Evolutionary conservation across 53 echinoderm and acorn worm genomes (phyloP), one percentile per base, ranked within the genome.

Genomic region (Pentamera pediparva): DNA sequence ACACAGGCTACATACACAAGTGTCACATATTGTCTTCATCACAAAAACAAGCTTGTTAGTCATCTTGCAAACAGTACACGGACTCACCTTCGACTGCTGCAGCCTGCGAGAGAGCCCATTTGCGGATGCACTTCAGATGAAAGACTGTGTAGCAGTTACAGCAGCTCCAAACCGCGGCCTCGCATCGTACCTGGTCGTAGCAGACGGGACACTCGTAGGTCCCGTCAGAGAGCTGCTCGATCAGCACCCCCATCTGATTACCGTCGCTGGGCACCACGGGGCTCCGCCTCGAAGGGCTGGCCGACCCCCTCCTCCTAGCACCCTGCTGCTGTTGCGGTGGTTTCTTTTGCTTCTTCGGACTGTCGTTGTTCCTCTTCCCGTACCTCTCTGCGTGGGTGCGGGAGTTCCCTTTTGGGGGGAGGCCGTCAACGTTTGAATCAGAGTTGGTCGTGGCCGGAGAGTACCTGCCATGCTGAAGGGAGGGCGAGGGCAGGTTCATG

Each of bases 121-220:
- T 86, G 58, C 88, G 88, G 76, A 91, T 86, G 64, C 98, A 98
- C 28, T 81, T 79, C 25, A 98, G 59, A 61, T 98, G 98, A 65
- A 98, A 98, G 38, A 98, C 98, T 5, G 86, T 89, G 54, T 83
- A 98, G 65, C 98, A 98, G 18, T 80, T 86, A 53, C 78, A 78
- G 58, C 98, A 98, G 71, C 85, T 91, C 98, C 98, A 98, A 3
- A 91, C 89, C 11, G 86, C 50, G 6, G 81, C 78, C 21, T 91
- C 80, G 11, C 78, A 83, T 52, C 77, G 76, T 49, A 98, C 75
- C 21, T 62, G 67, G 36, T 98, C 98, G 50, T 88, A 98, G 70
- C 98, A 98, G 33, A 98, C 91, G 3, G 75, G 81, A 51, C 98
- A 98, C 64, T 98, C 98, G 21, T 98, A 98, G 1, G 75, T 69